Evolutionary conservation across 2,797 vertebrate species (phyloP), one percentile per base, ranked within the genome.

Genomic region (Staurois parvus): DNA sequence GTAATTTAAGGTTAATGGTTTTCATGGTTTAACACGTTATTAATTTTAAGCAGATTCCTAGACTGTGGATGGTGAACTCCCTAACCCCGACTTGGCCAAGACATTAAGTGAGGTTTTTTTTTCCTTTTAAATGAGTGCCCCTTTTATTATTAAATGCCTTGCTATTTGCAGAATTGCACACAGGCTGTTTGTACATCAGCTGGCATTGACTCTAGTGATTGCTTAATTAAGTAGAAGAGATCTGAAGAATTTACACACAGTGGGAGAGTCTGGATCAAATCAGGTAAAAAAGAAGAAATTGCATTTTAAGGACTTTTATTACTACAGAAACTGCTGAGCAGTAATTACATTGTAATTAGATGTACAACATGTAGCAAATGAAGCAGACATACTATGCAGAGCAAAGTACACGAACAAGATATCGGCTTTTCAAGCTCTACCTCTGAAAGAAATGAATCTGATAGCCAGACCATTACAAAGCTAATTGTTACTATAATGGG

Each of bases 331-430:
- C 73, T 72, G 52, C 78, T 81, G 79, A 86, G 79, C 73, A 45
- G 79, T 86, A 86, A 86, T 86, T 86, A 80, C 42, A 68, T 85
- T 75, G 77, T 85, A 86, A 86, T 86, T 86, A 86, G 74, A 66
- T 82, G 85, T 83, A 82, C 74, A 72, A 59, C 74, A 77, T 83
- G 67, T 81, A 72, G 74, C 68, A 82, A 76, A 80, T 80, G 77
- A 85, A 68, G 72, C 48, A 81, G 32, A 64, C 56, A 81, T 72
- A 62, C 52, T 62, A 69, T 72, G 73, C 52, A 64, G 32, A 64
- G 26, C 48, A 40, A 64, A 72, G 59, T 13, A 62, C 17, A 62
- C 52, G 37, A 62, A 40, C 48, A 81, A 8, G 9, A 72, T 72
- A 81, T 26, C 24, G 48, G 48, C 13, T 17, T 52, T 52, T 52